Base-by-base conservation (phyloP, 2,888 invertebrate species). In the Chymomyza procnemis region DNA sequence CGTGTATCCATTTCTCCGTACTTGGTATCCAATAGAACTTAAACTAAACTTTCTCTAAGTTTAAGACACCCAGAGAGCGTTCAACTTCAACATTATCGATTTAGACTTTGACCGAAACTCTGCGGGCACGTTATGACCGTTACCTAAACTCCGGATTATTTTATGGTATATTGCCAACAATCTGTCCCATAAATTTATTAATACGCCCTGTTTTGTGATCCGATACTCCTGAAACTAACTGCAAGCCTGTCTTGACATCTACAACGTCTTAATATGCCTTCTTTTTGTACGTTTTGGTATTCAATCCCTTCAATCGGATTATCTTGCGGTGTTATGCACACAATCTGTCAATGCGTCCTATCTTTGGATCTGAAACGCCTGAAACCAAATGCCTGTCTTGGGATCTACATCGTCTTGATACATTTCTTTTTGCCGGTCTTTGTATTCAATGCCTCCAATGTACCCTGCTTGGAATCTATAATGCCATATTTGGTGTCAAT, bases 401-500 rank as follows among this genome's bases (percentile, higher is more conserved):
- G 93, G 92, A 73, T 95, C 92, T 21, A 95, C 91, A 67, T 92
- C 92, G 18, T 95, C 95, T 76, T 94, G 93, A 74, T 93, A 93
- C 8, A 92, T 91, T 74, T 93, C 93, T 77, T 92, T 76, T 94
- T 93, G 30, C 95, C 94, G 0, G 93, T 92, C 22, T 92, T 88
- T 12, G 93, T 93, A 73, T 95, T 94, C 26, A 93, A 92, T 0
- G 94, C 92, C 55, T 94, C 91, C 62, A 95, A 91, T 19, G 92
- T 93, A 9, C 94, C 95, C 67, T 92, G 94, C 74, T 93, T 93
- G 0, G 94, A 94, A 90, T 95, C 94, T 71, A 95, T 92, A 5
- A 94, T 92, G 47, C 95, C 95, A 75, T 95, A 95, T 89, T 95
- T 95, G 3, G 94, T 94, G 89, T 95, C 95, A 69, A 95, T 94